A percentile compares a stretch with the other conserved stretches of the same genome.
phyloP scores from a whole-genome alignment of 2,888 invertebrate species.

The Ennomos quercinarius region DNA sequence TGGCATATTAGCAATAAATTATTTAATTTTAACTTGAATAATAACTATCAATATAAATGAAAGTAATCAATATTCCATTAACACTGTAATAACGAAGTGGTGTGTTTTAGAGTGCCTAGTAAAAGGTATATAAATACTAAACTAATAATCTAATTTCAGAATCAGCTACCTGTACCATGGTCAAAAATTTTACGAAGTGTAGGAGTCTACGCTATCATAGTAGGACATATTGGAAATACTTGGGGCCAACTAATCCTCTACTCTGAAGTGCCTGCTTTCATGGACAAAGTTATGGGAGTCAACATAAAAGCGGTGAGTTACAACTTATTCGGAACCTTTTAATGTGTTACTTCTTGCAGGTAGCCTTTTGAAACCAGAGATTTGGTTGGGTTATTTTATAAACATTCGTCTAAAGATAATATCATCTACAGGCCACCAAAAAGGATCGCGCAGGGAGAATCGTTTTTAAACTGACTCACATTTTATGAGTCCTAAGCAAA shows the following conservation, averaged over 20 bases:
- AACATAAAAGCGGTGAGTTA: constrained; percentile 79
- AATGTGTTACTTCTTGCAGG: constrained; percentile 22
- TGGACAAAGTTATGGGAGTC: constrained; percentile 89
- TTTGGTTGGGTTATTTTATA: too few species aligned
- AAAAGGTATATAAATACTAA: too few species aligned
- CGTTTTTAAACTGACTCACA: constrained; percentile 3
- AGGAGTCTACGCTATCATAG: constrained; percentile 76
- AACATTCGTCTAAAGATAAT: too few species aligned
- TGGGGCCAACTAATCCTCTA: constrained; percentile 94
- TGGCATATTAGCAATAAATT: too few species aligned
- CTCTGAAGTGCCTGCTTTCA: constrained; percentile 91
- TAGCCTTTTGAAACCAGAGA: not conserved
- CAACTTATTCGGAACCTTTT: constrained; percentile 2
- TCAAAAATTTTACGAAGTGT: constrained; percentile 87
- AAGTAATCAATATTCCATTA: too few species aligned
- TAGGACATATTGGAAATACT: constrained; percentile 87
- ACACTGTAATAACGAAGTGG: too few species aligned
- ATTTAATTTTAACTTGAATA: too few species aligned
- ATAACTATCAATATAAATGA: too few species aligned
- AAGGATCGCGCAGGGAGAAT: too few species aligned
- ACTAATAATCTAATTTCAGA: constrained; percentile 46
- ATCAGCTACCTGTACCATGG: constrained; percentile 88
- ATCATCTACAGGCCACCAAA: constrained; percentile 5
- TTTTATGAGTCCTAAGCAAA: constrained; percentile 11
- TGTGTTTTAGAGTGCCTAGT: too few species aligned